These are phyloP conservation scores for Chloroclysta siterata DNA, from an alignment of 2,888 invertebrate genomes.

Conservation along the genomic window DNA sequence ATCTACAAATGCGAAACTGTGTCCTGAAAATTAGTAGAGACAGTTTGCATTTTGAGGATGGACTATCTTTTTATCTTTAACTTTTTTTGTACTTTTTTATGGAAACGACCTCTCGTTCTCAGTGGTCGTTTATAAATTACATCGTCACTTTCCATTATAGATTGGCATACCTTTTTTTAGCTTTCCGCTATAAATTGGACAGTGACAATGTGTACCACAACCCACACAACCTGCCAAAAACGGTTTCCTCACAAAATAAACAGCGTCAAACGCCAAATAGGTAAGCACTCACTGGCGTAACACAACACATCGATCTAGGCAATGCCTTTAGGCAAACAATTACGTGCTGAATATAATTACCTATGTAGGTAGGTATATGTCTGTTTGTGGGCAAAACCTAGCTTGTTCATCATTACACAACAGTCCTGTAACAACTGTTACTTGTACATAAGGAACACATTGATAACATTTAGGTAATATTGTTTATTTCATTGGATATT, in stretches of 20 bases:
- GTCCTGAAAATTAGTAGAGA: too few relatives aligned
- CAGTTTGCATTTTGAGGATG: too few relatives aligned
- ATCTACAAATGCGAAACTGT: too few relatives aligned
- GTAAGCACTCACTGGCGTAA: conserved; percentile 1
- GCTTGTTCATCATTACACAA: conserved; percentile 23
- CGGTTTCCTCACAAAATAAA: conserved; percentile 1
- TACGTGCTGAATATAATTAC: conserved; percentile 5
- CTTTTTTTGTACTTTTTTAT: too few relatives aligned
- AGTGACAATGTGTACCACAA: neutral
- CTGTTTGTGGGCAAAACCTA: conserved; percentile 1
- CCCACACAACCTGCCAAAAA: conserved; percentile 9
- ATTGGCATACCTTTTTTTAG: too few relatives aligned
- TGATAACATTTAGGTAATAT: conserved; percentile 33
- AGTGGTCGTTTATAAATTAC: too few relatives aligned
- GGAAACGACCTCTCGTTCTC: too few relatives aligned
- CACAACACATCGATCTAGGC: neutral
- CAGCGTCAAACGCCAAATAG: conserved; percentile 1
- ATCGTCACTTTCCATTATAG: too few relatives aligned
- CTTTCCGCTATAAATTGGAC: too few relatives aligned
- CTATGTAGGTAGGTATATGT: neutral
- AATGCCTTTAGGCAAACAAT: conserved; percentile 16
- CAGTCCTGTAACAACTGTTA: conserved; percentile 16
- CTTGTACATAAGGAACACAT: conserved; percentile 11
- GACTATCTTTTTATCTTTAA: too few relatives aligned
- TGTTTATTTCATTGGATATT: conserved; percentile 23